Evolutionary conservation across 2,797 vertebrate species (phyloP).

Genomic region (Uromys caudimaculatus): DNA sequence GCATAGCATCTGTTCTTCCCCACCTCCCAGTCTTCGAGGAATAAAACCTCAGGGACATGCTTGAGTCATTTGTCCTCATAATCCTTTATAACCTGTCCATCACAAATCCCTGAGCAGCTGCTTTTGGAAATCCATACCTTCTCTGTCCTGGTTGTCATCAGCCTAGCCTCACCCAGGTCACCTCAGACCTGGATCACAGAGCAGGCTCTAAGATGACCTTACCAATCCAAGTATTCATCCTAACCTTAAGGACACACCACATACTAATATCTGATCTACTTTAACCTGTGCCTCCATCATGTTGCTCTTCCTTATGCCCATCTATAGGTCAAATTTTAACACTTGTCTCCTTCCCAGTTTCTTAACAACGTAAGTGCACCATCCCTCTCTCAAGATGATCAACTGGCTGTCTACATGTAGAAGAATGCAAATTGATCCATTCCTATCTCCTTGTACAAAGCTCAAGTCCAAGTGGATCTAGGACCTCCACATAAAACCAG

Average conservation of each 20-base stretch:
- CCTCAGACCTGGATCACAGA: slow-evolving; percentile 17
- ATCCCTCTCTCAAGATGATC: neutral
- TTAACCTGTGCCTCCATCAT: neutral
- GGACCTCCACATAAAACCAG: too few species aligned
- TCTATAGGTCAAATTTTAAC: slow-evolving; percentile 10
- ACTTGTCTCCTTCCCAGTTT: neutral
- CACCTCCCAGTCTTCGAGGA: neutral
- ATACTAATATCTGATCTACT: neutral
- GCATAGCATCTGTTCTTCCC: neutral
- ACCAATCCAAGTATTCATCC: neutral
- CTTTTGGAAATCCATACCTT: slow-evolving; percentile 52
- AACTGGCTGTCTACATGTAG: too few species aligned
- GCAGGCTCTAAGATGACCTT: neutral
- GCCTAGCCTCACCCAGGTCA: neutral
- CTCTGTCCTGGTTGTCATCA: neutral
- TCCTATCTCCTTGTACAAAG: too few species aligned
- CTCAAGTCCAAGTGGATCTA: too few species aligned
- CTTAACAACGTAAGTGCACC: neutral
- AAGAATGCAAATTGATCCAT: too few species aligned
- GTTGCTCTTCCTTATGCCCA: neutral
- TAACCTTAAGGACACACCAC: neutral
- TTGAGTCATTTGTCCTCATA: slow-evolving; percentile 28
- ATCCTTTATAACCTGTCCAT: slow-evolving; percentile 31
- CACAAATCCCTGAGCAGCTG: slow-evolving; percentile 17
- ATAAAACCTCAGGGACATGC: neutral